A percentile compares a stretch with the other conserved stretches of the same genome.
These are phyloP conservation scores for Rissa tridactyla DNA, from an alignment of 2,113 vertebrate genomes.

Conservation along the genomic window DNA sequence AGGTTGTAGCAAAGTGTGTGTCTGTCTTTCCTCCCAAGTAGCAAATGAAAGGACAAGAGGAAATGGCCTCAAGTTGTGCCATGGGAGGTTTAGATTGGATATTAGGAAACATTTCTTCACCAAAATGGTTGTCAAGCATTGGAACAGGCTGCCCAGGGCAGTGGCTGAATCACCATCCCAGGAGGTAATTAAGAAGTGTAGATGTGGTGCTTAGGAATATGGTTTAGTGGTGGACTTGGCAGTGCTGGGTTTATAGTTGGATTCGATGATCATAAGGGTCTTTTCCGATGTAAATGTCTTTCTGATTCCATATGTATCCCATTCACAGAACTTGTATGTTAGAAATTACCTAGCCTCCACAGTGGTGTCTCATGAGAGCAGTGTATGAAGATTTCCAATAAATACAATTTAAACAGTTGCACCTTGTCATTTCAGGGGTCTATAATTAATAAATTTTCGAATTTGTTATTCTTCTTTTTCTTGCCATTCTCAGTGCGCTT, in stretches of 20 bases:
- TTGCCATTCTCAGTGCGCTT: not conserved
- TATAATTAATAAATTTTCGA: not conserved
- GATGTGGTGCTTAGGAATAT: not conserved
- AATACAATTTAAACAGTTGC: not conserved
- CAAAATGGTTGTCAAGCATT: not conserved
- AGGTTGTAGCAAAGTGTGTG: not conserved
- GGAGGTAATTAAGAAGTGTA: not conserved
- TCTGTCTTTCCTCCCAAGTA: not conserved
- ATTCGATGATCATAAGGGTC: not conserved
- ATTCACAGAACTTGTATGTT: not conserved
- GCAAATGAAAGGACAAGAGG: not conserved
- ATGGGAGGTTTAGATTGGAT: not conserved
- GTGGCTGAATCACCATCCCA: not conserved
- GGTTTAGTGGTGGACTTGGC: not conserved
- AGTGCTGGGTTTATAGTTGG: no score
- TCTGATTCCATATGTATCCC: not conserved
- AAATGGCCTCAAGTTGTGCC: not conserved
- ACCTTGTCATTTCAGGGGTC: not conserved
- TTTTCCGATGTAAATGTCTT: not conserved
- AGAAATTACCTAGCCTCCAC: not conserved
- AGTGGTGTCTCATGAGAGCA: not conserved
- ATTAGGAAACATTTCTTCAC: not conserved
- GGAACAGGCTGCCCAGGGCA: not conserved
- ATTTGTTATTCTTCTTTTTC: not conserved
- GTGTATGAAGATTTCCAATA: not conserved